Percentiles rank a stretch among this genome's conserved stretches.
These are phyloP conservation scores for Varanus salvator DNA, from an alignment of 2,113 vertebrate genomes.

Conservation along the genomic window DNA sequence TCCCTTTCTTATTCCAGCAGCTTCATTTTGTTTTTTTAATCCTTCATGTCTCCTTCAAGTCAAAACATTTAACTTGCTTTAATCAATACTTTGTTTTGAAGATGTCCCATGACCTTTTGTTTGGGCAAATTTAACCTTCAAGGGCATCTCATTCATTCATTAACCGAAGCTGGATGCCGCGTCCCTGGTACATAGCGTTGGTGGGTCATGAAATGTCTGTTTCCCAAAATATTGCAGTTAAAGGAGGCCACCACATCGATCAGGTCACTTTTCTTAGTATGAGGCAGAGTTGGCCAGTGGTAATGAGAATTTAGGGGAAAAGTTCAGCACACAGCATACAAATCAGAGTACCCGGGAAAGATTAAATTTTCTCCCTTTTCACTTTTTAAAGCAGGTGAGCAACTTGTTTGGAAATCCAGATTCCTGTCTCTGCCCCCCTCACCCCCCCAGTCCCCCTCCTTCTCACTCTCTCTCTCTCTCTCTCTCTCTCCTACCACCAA, in stretches of 20 bases:
- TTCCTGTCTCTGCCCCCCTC: slow-evolving; percentile 10
- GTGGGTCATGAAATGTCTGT: slow-evolving; percentile 65
- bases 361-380: slow-evolving; percentile 50
- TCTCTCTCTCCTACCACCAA: slow-evolving; percentile 74
- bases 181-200: slow-evolving; percentile 57
- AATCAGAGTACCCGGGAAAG: slow-evolving; percentile 66
- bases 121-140: slow-evolving; percentile 71
- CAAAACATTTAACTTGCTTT: slow-evolving; percentile 85
- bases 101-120: slow-evolving; percentile 79
- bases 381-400: slow-evolving; percentile 85
- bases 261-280: not conserved
- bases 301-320: not conserved
- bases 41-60: slow-evolving; percentile 83
- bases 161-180: slow-evolving; percentile 53
- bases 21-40: slow-evolving; percentile 79
- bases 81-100: slow-evolving; percentile 82
- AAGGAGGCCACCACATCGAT: slow-evolving; percentile 23
- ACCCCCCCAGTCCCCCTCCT: not conserved
- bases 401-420: slow-evolving; percentile 65
- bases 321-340: slow-evolving; percentile 29
- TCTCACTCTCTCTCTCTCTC: not conserved
- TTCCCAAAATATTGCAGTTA: slow-evolving; percentile 45
- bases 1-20: slow-evolving; percentile 77
- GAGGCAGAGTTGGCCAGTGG: not conserved
- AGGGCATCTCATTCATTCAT: slow-evolving; percentile 67